Evolutionary conservation across 2,797 vertebrate species (phyloP), one percentile per base, ranked within the genome.

Genomic region (Alexandromys oeconomus): DNA sequence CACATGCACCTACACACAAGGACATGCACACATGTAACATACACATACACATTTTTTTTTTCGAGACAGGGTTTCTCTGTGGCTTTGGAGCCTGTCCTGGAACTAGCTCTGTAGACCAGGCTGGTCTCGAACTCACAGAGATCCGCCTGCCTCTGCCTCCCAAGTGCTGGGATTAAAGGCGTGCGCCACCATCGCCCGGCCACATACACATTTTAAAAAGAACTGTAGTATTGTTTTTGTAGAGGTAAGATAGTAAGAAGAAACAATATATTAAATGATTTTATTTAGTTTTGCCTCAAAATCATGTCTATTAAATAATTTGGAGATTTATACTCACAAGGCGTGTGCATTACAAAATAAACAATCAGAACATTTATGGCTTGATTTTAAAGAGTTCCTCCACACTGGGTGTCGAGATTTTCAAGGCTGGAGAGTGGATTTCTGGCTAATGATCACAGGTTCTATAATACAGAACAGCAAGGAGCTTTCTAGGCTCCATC

Each of bases 241-340:
- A 63, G 57, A 94, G 27, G 63, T 67, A 88, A 59, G 61, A 71
- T 92, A 95, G n/a, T 91, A 76, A 76, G 85, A 94, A 79, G 29
- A 94, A 79, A 80, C 11, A 81, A 63, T 78, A 48, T 46, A 48
- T 15, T 48, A 65, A 78, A 37, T 57, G 15, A 57, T 69, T 96
- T 96, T 91, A 89, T 95, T 92, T 65, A 77, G 91, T 46, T 94
- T 94, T 91, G 69, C 48, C 81, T 92, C 23, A 93, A 93, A 94
- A 37, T 91, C 88, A 51, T 84, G 19, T 61, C 93, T 94, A 95
- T 61, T 93, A 95, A 96, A 77, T 88, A 96, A 74, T 34, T 94
- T 92, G 84, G 65, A 14, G 71, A 89, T 91, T 81, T 78, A 93
- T 77, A 80, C 27, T 95, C 61, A 81, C 3, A 91, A 73, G 29